These are phyloP conservation scores for Endotricha flammealis DNA, from an alignment of 2,888 invertebrate genomes.

Conservation along the genomic window DNA sequence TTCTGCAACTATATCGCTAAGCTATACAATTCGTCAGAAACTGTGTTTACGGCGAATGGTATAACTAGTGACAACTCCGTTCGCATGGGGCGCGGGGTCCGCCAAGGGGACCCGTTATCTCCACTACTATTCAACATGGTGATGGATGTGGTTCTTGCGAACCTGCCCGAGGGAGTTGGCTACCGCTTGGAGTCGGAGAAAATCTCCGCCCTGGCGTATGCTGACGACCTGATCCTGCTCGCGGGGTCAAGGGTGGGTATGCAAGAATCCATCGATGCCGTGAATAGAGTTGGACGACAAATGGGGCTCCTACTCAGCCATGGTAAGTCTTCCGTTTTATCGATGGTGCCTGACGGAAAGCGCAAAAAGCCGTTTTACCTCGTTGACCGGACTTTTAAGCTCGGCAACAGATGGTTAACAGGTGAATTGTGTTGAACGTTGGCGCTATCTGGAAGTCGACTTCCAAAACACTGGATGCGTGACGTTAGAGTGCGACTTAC, in stretches of 20 bases:
- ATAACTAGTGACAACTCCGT: not conserved
- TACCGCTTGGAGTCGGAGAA: not conserved
- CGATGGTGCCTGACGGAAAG: conserved; percentile 18
- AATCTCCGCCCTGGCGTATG: not conserved
- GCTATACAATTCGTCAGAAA: not conserved
- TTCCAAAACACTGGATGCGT: conserved; percentile 28
- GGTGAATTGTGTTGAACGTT: too few relatives aligned
- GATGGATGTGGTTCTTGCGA: conserved; percentile 23
- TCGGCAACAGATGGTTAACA: too few relatives aligned
- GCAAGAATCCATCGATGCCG: not conserved
- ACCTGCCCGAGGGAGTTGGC: not conserved
- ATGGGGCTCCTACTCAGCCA: not conserved
- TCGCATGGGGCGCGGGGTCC: not conserved
- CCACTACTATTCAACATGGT: not conserved
- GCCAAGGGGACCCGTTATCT: not conserved
- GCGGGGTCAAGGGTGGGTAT: not conserved
- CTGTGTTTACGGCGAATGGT: too few relatives aligned
- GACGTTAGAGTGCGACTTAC: conserved; percentile 25
- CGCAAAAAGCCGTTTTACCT: conserved; percentile 22
- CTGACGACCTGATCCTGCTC: not conserved
- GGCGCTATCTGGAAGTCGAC: conserved; percentile 30
- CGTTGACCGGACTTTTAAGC: not conserved
- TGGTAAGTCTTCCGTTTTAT: not conserved
- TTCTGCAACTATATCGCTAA: not conserved
- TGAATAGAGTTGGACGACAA: not conserved